Evolutionary conservation across 2,113 vertebrate genomes (phyloP).

Genomic region (Plestiodon gilberti): DNA sequence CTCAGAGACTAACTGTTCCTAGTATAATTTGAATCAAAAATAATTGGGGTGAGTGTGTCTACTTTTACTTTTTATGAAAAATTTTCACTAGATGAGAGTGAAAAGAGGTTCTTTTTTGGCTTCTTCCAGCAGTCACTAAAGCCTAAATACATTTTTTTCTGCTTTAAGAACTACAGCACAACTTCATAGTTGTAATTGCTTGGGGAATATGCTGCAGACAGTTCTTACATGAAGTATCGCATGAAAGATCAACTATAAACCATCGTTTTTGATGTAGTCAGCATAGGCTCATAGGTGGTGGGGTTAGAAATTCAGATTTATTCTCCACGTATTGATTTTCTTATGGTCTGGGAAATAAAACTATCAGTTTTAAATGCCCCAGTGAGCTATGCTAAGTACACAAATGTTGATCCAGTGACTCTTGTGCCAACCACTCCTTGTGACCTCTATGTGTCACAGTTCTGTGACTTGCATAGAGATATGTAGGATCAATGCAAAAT

Average conservation of each 20-base stretch:
- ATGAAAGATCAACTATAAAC: background rate
- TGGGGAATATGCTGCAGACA: background rate
- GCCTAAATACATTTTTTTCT: background rate
- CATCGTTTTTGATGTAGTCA: background rate
- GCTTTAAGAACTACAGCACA: background rate
- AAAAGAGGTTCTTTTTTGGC: background rate
- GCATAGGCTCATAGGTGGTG: background rate
- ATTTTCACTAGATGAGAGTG: background rate
- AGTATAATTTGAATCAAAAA: too few relatives aligned
- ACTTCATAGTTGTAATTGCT: background rate
- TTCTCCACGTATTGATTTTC: background rate
- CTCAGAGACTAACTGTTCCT: too few relatives aligned
- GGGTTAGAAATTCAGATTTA: background rate
- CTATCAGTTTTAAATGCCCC: background rate
- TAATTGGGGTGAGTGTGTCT: too few relatives aligned
- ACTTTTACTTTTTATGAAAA: too few relatives aligned
- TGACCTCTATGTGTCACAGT: background rate
- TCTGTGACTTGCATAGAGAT: background rate
- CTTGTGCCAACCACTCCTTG: background rate
- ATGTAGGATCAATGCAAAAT: background rate
- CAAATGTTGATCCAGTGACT: background rate
- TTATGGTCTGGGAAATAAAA: background rate
- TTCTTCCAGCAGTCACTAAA: background rate
- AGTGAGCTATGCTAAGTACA: too few relatives aligned
- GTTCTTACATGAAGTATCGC: background rate